These are phyloP conservation scores for Helicoverpa zea DNA, from an alignment of 1,140 invertebrate species.

Conservation along the genomic window DNA sequence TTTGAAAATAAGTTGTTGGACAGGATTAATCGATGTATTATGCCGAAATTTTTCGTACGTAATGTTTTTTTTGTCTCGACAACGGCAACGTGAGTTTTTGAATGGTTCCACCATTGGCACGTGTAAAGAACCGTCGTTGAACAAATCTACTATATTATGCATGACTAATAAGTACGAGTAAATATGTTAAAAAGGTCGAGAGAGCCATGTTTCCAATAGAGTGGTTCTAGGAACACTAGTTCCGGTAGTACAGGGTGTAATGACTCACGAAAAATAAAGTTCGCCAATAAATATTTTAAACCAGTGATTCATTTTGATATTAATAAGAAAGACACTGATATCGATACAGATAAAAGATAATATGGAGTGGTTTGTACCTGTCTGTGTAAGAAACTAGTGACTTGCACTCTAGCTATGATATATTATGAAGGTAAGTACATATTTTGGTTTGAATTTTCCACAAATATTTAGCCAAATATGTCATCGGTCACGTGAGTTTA, in stretches of 20 bases:
- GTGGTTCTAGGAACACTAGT: neutral
- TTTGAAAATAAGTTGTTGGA: neutral
- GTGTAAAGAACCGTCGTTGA: conserved; percentile 1
- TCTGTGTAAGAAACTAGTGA: neutral
- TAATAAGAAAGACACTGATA: neutral
- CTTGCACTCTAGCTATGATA: no score
- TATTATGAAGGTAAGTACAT: no score
- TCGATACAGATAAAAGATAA: neutral
- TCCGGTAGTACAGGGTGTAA: neutral
- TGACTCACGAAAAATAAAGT: neutral
- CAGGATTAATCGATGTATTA: neutral
- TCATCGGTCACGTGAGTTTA: neutral
- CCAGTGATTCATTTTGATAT: neutral
- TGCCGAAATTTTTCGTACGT: neutral
- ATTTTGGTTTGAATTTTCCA: neutral
- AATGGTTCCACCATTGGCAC: neutral
- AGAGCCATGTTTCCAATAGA: neutral
- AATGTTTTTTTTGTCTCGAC: neutral
- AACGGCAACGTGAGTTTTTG: conserved; percentile 14
- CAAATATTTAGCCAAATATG: neutral
- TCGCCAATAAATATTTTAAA: neutral
- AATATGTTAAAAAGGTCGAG: neutral
- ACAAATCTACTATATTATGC: neutral
- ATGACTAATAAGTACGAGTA: conserved; percentile 7
- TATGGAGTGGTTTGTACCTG: neutral